Base-by-base conservation (phyloP, 2,113 vertebrate genomes). In the Myocastor coypus region DNA sequence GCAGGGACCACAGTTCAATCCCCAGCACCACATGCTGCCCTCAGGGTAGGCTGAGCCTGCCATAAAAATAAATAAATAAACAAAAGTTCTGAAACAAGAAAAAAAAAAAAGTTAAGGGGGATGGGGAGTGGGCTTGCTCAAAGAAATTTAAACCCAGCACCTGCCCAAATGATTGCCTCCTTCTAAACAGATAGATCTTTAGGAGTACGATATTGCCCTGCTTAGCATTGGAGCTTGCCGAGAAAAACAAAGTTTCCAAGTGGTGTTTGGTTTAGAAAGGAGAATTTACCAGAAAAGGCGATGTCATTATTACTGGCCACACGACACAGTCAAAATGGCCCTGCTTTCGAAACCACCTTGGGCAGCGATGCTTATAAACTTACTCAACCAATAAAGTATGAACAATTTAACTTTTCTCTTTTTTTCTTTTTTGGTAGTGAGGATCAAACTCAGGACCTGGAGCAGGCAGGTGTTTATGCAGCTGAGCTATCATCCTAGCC, bases 231-330 rank as follows among this genome's bases (percentile, higher is more conserved):
- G 66, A 63, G 55, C n/a, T 0, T n/a, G 59, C 10, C 75, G 1
- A 30, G 77, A 78, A 91, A 52, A 30, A 13, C 9, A 1, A 46
- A 0, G 40, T 20, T 84, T 64, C 84, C 22, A 37, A 63, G 24
- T 66, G 2, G 40, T 14, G 20, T 22, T 4, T 0, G 0, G 3
- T 11, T 50, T 3, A 42, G 73, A 75, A 68, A 73, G 61, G 69
- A 68, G 61, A 46, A 30, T 17, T 28, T 12, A 19, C 73, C 24
- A 20, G 61, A 32, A 63, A 80, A 75, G 59, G 32, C 17, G 7
- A 0, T 1, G 7, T 3, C 22, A 7, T 2, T 5, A 32, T 1
- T 2, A 12, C 3, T 4, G 64, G 9, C 66, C 50, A 11, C 3
- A 0, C 14, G 64, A 26, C 11, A 46, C 22, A 9, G 50, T n/a